A percentile compares a stretch with the other conserved stretches of the same genome.
These are phyloP conservation scores for Crenuchus spilurus DNA, from an alignment of 2,797 vertebrate species.

Conservation along the genomic window DNA sequence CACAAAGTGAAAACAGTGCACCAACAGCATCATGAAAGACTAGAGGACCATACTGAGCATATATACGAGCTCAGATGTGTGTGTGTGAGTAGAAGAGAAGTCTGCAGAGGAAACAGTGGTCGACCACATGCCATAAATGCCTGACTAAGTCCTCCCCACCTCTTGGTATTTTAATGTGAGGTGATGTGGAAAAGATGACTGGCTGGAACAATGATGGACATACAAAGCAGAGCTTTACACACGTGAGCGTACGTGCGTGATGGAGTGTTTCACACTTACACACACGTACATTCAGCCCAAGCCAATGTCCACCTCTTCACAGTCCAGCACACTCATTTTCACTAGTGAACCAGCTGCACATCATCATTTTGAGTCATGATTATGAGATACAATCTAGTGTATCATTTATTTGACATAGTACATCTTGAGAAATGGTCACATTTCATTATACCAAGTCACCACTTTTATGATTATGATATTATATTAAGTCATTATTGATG, in stretches of 20 bases:
- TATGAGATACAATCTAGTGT: no score
- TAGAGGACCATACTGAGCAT: no score
- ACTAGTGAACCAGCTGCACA: not conserved
- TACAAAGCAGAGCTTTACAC: not conserved
- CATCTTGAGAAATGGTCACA: no score
- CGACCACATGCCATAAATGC: not conserved
- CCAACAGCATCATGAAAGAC: not conserved
- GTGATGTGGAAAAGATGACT: not conserved
- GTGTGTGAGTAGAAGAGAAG: not conserved
- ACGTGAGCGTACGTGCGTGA: constrained; percentile 12
- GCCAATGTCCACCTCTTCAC: not conserved
- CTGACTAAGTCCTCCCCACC: not conserved
- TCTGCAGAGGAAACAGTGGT: not conserved
- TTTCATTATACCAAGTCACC: no score
- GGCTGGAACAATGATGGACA: not conserved
- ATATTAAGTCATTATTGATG: no score
- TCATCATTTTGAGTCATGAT: no score
- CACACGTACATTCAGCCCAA: not conserved
- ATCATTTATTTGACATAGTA: no score
- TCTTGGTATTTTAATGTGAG: not conserved
- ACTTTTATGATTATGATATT: no score
- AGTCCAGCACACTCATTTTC: not conserved
- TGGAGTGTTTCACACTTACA: constrained; percentile 19
- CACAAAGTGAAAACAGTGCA: no score
- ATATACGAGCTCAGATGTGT: no score